A percentile compares a stretch with the other conserved stretches of the same genome.
Evolutionary conservation across 2,113 vertebrate genomes (phyloP).

Genomic region (Poeciliopsis prolifica): DNA sequence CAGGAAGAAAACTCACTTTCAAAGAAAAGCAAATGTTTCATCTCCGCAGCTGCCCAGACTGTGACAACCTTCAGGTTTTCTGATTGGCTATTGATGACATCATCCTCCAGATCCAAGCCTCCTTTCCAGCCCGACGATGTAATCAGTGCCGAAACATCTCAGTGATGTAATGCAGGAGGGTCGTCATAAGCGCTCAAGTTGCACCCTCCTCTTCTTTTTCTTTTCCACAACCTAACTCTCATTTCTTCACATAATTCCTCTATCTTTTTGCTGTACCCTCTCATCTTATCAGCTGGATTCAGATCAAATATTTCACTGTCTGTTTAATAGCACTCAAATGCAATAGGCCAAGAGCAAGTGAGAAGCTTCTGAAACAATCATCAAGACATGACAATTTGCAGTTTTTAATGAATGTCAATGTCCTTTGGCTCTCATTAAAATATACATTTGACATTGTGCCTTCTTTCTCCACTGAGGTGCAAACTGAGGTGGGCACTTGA

Average conservation of each 20-base stretch:
- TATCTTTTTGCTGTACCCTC: constrained; percentile 26
- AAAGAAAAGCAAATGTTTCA: constrained; percentile 41
- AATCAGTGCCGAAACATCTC: constrained; percentile 78
- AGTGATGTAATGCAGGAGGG: constrained; percentile 79
- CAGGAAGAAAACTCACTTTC: constrained; percentile 45
- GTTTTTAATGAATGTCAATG: constrained; percentile 50
- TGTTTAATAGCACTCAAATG: constrained; percentile 54
- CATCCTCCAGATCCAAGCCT: constrained; percentile 55
- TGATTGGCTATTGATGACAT: constrained; percentile 78
- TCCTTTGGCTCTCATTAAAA: constrained; percentile 67
- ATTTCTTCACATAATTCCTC: constrained; percentile 23
- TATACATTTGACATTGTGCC: constrained; percentile 42
- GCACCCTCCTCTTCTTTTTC: constrained; percentile 21
- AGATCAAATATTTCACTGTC: constrained; percentile 44
- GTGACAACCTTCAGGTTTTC: constrained; percentile 19
- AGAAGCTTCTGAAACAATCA: constrained; percentile 38
- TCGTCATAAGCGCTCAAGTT: constrained; percentile 40
- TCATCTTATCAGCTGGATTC: constrained; percentile 31
- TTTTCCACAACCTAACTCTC: constrained; percentile 21
- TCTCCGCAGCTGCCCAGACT: constrained; percentile 39
- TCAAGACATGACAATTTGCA: constrained; percentile 45
- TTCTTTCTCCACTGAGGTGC: constrained; percentile 1
- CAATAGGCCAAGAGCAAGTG: constrained; percentile 48
- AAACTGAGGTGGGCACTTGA: constrained; percentile 8
- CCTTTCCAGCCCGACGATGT: constrained; percentile 61